Conservation (phyloP, 2,113 vertebrate genomes). For the Hydrochoerus hydrochaeris region DNA sequence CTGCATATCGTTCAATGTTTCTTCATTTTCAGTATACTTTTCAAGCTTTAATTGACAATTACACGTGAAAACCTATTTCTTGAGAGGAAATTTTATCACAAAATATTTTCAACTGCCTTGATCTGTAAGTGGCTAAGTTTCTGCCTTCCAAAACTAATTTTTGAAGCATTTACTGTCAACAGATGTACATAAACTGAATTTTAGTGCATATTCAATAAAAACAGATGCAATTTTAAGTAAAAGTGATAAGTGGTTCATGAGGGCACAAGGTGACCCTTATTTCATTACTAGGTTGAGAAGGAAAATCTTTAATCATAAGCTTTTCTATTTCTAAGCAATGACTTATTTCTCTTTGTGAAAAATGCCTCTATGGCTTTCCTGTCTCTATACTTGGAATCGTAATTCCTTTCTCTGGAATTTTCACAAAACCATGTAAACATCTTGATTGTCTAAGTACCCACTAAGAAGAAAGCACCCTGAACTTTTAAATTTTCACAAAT, state of each 20-base stretch:
- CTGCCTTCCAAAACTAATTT: not conserved
- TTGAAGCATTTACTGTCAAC: not conserved
- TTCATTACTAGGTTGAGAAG: not conserved
- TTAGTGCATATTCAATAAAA: not conserved
- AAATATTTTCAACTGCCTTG: not conserved
- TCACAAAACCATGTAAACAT: not conserved
- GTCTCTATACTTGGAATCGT: not conserved
- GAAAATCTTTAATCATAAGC: not conserved
- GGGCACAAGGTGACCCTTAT: not conserved
- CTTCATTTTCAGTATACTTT: not conserved
- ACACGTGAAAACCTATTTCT: not conserved
- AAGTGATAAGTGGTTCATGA: not conserved
- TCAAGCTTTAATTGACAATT: not conserved
- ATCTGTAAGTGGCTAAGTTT: not conserved
- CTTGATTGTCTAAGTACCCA: not conserved
- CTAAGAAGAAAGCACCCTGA: not conserved
- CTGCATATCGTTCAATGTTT: not conserved
- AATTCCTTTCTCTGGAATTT: not conserved
- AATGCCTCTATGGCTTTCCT: not conserved
- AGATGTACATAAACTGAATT: not conserved
- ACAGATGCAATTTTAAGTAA: not conserved
- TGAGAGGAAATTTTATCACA: not conserved
- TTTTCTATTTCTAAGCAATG: not conserved
- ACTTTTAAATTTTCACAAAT: not conserved
- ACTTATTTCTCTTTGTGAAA: not conserved